These are phyloP conservation scores for Lasioglossum morio DNA, from an alignment of 2,888 invertebrate species.

Conservation along the genomic window DNA sequence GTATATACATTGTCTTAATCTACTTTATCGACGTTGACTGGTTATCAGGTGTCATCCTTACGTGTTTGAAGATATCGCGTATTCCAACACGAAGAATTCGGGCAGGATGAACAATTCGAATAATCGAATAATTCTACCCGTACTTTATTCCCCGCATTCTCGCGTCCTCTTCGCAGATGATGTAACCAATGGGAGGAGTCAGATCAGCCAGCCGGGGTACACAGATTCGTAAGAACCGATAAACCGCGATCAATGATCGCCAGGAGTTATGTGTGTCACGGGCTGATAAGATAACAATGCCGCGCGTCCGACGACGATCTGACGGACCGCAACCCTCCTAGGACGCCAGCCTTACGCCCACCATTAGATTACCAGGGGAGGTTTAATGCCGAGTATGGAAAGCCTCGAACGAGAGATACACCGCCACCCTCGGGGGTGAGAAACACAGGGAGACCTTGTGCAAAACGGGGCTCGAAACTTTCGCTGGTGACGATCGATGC, in stretches of 20 bases:
- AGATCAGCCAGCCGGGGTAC: neutral
- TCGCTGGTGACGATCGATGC: neutral
- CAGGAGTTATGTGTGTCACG: conserved; percentile 46
- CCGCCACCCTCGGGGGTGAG: neutral
- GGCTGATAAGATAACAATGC: conserved; percentile 46
- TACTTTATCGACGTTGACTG: no score
- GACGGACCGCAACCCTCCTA: conserved; percentile 11
- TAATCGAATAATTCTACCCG: no score
- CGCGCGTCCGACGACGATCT: neutral
- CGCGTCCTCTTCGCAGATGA: no score
- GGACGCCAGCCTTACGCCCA: neutral
- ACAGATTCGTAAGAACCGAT: conserved; percentile 44
- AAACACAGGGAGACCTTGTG: neutral
- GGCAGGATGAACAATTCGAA: no score
- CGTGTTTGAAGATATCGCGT: no score
- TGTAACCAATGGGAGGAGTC: no score
- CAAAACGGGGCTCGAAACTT: conserved; percentile 1
- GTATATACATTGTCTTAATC: no score
- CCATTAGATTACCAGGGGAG: neutral
- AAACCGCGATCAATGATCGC: conserved; percentile 58
- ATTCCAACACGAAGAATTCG: no score
- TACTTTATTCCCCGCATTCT: no score
- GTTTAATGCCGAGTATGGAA: conserved; percentile 7
- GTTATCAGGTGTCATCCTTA: no score
- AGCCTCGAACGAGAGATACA: conserved; percentile 6